A percentile compares a stretch with the other conserved stretches of the same genome.
Evolutionary conservation across 1,140 invertebrate species (phyloP).

Genomic region (Akabosia matsudoensis): DNA sequence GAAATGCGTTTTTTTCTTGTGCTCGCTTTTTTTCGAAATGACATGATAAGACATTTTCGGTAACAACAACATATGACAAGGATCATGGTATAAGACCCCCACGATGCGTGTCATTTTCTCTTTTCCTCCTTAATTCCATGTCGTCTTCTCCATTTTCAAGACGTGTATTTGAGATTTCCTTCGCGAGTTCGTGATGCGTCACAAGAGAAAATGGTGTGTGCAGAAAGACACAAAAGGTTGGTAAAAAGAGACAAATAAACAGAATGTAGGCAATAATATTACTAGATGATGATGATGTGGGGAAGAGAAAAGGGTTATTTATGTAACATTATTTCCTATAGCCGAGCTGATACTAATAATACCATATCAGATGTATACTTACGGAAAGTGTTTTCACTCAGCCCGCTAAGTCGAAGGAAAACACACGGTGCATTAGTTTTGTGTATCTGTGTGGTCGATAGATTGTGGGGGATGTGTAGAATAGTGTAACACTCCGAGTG

Average conservation of each 20-base stretch:
- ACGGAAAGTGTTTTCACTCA: constrained; percentile 8
- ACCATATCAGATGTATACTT: background rate
- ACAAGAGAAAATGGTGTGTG: constrained; percentile 1
- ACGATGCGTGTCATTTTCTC: constrained; percentile 19
- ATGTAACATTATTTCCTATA: too few species aligned
- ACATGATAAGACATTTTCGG: constrained; percentile 22
- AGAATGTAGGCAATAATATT: constrained; percentile 12
- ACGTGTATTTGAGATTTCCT: constrained; percentile 22
- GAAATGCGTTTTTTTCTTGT: constrained; percentile 15
- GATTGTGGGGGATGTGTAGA: background rate
- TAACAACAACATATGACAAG: constrained; percentile 25
- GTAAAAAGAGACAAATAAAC: constrained; percentile 26
- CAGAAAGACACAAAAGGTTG: constrained; percentile 30
- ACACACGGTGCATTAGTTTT: background rate
- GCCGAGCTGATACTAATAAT: background rate
- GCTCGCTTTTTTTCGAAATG: constrained; percentile 4
- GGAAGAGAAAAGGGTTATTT: constrained; percentile 13
- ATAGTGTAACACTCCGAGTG: too few species aligned
- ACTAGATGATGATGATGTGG: background rate
- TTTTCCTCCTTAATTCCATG: constrained; percentile 16
- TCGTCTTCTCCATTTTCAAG: constrained; percentile 21
- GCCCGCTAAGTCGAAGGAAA: background rate
- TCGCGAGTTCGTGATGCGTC: constrained; percentile 13
- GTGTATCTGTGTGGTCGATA: background rate
- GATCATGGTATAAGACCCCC: constrained; percentile 24